phyloP scores from a whole-genome alignment of 2,888 invertebrate genomes.

The Ethmia dodecea region DNA sequence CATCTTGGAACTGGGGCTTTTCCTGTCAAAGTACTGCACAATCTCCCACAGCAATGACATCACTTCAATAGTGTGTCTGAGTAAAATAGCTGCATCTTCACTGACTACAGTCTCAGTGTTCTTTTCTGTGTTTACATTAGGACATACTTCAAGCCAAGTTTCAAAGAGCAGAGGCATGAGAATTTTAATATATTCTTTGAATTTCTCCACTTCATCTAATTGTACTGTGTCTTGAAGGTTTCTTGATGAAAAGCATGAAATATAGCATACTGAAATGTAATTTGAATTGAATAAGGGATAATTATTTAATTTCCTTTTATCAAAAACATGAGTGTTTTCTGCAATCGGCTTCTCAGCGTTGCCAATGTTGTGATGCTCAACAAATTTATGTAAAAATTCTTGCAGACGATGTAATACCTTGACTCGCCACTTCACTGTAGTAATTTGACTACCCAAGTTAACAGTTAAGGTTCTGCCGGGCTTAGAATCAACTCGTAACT shows the following conservation, averaged over 20 bases:
- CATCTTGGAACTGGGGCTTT: slow-evolving; percentile 53
- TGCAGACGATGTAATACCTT: slow-evolving; percentile 85
- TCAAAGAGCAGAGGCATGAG: slow-evolving; percentile 88
- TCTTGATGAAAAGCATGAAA: slow-evolving; percentile 62
- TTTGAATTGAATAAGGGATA: slow-evolving; percentile 49
- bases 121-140: slow-evolving; percentile 54
- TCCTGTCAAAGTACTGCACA: slow-evolving; percentile 44
- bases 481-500: slow-evolving; percentile 79
- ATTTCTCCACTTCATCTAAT: slow-evolving; percentile 63
- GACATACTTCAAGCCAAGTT: slow-evolving; percentile 89
- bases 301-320: slow-evolving; percentile 37
- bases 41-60: slow-evolving; percentile 78
- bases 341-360: slow-evolving; percentile 20
- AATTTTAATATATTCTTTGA: slow-evolving; percentile 80
- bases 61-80: slow-evolving; percentile 81
- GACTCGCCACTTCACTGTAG: slow-evolving; percentile 87
- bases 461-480: slow-evolving; percentile 83
- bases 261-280: slow-evolving; percentile 46
- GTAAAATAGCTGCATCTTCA: slow-evolving; percentile 80
- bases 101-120: slow-evolving; percentile 71
- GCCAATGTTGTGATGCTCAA: slow-evolving; percentile 38
- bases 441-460: slow-evolving; percentile 83
- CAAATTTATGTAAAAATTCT: slow-evolving; percentile 58
- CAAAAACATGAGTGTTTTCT: slow-evolving; percentile 35
- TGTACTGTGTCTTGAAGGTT: slow-evolving; percentile 39